phyloP scores from a whole-genome alignment of 1,140 invertebrate genomes.

The Drosophila watanabei region DNA sequence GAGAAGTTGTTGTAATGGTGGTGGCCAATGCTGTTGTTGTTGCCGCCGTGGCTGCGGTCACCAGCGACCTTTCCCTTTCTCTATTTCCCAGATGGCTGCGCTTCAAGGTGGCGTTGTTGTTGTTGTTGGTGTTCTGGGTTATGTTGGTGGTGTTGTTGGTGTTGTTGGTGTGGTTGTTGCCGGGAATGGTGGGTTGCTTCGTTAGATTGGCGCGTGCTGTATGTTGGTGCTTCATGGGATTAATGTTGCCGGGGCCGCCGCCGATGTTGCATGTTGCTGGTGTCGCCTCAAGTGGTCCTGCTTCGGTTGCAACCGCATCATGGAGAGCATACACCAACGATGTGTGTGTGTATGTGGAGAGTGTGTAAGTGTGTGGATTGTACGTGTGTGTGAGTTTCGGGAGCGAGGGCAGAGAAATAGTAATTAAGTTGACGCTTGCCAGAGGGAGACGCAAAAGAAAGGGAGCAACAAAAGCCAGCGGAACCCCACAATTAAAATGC shows the following conservation, averaged over 20 bases:
- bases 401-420: conserved; percentile 66
- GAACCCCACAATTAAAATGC: conserved; percentile 59
- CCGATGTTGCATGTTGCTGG: conserved; percentile 59
- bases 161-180: conserved; percentile 21
- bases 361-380: conserved; percentile 22
- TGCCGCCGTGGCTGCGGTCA: conserved; percentile 72
- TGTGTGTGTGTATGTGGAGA: conserved; percentile 2
- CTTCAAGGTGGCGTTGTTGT: conserved; percentile 50
- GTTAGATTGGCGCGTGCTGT: conserved; percentile 73
- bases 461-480: conserved; percentile 45
- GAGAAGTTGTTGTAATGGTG: conserved; percentile 82
- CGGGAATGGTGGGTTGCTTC: conserved; percentile 70
- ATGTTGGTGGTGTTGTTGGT: conserved; percentile 39
- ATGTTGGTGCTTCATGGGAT: conserved; percentile 39
- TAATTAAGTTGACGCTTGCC: conserved; percentile 78
- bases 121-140: conserved; percentile 21
- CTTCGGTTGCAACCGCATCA: conserved; percentile 75
- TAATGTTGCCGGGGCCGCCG: conserved; percentile 30
- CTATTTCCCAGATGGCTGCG: conserved; percentile 48
- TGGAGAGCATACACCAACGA: conserved; percentile 45
- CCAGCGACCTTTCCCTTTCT: conserved; percentile 27
- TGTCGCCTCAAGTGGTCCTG: conserved; percentile 82
- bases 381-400: conserved; percentile 21
- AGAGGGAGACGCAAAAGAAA: conserved; percentile 44
- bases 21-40: conserved; percentile 77